phyloP scores from a whole-genome alignment of 2,113 vertebrate genomes.

The Dromaius novaehollandiae region DNA sequence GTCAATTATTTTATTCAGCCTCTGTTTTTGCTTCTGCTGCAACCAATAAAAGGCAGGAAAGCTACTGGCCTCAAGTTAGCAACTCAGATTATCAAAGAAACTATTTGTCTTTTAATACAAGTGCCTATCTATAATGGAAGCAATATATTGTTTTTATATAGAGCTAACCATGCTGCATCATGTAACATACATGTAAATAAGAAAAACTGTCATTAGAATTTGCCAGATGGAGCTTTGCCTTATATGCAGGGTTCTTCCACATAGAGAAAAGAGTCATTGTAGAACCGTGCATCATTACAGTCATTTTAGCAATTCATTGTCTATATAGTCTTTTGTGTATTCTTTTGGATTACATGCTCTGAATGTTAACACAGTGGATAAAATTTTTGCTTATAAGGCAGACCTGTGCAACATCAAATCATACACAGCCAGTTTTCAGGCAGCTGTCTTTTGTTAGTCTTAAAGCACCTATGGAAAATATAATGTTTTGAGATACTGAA shows the following conservation, averaged over 20 bases:
- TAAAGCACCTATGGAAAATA: neutral
- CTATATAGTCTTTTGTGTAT: neutral
- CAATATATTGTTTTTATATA: neutral
- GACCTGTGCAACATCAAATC: neutral
- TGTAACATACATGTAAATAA: neutral
- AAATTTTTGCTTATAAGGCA: neutral
- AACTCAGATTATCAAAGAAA: slow-evolving; percentile 52
- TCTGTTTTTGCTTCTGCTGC: slow-evolving; percentile 63
- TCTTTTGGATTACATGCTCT: neutral
- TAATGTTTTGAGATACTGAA: neutral
- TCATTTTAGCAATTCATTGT: neutral
- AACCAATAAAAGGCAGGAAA: slow-evolving; percentile 69
- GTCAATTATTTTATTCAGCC: slow-evolving; percentile 69
- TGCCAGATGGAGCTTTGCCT: neutral
- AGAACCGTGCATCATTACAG: neutral
- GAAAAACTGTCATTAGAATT: neutral
- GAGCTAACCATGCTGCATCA: neutral
- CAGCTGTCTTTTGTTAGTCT: neutral
- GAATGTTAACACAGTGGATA: neutral
- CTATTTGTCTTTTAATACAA: slow-evolving; percentile 31
- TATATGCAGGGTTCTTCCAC: neutral
- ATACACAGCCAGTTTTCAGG: neutral
- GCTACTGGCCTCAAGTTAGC: slow-evolving; percentile 35
- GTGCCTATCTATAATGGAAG: neutral
- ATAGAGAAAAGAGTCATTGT: neutral